Evolutionary conservation across 2,113 vertebrate genomes (phyloP), one percentile per base, ranked within the genome.

Genomic region (Podarcis cretensis): DNA sequence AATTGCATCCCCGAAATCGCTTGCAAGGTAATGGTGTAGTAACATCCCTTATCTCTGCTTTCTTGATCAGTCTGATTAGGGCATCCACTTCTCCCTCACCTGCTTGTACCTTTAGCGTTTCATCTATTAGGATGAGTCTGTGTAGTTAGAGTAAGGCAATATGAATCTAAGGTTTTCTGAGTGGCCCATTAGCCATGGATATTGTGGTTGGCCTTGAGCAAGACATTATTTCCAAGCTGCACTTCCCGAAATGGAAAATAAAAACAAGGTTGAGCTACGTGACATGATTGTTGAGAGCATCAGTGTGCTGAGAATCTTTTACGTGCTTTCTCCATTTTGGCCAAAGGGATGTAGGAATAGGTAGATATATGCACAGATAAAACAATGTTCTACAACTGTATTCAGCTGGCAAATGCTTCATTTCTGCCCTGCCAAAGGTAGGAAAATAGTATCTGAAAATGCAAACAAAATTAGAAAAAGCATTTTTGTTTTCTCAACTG

Each of bases 1-100:
- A 95, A 90, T 2, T 89, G 95, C 95, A 95, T 94, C 95, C 92
- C 95, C 94, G 84, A 91, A 90, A 95, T 97, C 96, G 94, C 93
- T 93, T 95, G 96, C 96, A 96, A 40, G 66, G 35, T 35, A 97
- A 97, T 96, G 96, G 96, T 97, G 96, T 96, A 96, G 97, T 96
- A 97, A 97, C 96, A 95, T 93, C 94, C 95, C 92, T 93, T 97
- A 94, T 95, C 95, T 95, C 92, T 93, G 95, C 92, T 96, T 96
- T 90, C 94, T 78, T 88, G 92, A 90, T 81, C 89, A 89, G 95
- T 91, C 94, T 94, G 96, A 96, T 96, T 96, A 96, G 93, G 65
- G 18, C 90, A 87, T 91, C 92, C 85, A 90, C 92, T 84, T 83
- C 89, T 95, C 74, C 89, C 83, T 94, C 94, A 94, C 94, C 94